A percentile compares a stretch with the other conserved stretches of the same genome.
Conservation (phyloP, 1,140 invertebrate genomes). For the Steinernema feltiae region DNA sequence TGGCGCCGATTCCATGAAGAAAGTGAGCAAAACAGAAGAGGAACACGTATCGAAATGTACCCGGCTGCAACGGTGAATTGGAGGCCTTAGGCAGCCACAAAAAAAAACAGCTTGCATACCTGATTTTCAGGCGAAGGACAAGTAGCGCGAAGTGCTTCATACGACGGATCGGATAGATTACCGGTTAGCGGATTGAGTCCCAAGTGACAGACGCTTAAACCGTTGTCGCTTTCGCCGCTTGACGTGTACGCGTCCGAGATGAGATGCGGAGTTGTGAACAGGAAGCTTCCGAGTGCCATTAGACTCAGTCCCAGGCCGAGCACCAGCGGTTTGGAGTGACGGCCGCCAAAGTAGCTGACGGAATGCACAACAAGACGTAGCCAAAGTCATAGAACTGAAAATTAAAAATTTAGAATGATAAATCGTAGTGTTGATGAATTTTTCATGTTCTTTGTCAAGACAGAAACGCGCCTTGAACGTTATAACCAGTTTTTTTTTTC, state of each 20-base stretch:
- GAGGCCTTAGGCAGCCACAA: conserved; percentile 36
- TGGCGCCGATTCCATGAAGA: conserved; percentile 57
- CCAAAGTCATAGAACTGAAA: conserved; percentile 56
- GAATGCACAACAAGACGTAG: conserved; percentile 68
- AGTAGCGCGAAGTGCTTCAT: conserved; percentile 21
- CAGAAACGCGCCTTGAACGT: neutral
- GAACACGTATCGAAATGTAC: conserved; percentile 53
- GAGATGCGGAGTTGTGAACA: conserved; percentile 89
- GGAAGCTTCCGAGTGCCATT: conserved; percentile 74
- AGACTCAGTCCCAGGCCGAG: conserved; percentile 69
- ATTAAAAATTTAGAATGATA: no score
- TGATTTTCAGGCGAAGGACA: conserved; percentile 52
- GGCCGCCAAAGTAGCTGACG: conserved; percentile 78
- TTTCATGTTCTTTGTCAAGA: no score
- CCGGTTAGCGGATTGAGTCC: conserved; percentile 21
- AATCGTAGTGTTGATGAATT: no score
- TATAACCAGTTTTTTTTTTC: no score
- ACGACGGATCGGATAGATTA: conserved; percentile 18
- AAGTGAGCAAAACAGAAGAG: conserved; percentile 58
- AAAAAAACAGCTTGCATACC: conserved; percentile 6
- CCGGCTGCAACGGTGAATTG: conserved; percentile 27
- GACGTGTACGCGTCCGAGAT: conserved; percentile 61
- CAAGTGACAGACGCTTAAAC: conserved; percentile 33
- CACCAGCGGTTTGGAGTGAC: conserved; percentile 73
- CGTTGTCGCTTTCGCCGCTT: conserved; percentile 34